Conservation (phyloP, 2,888 invertebrate genomes). For the Nemotelus nigrinus region DNA sequence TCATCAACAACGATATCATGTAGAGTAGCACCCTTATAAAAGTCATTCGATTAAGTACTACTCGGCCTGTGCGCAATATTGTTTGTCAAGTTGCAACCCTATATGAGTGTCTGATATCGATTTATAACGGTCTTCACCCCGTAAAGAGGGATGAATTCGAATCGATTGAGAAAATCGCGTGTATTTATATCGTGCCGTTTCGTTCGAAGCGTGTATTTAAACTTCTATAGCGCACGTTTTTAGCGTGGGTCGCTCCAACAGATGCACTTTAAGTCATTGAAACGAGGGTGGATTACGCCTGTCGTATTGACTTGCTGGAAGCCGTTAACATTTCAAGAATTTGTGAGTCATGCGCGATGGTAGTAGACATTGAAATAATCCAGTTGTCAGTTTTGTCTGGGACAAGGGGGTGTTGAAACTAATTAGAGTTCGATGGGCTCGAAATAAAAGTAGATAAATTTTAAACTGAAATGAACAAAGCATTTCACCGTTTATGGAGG, state of each 20-base stretch:
- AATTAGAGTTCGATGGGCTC: too few relatives aligned
- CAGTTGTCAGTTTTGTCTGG: background rate
- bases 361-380: background rate
- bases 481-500: too few relatives aligned
- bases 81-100: conserved; percentile 32
- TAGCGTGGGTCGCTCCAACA: conserved; percentile 19
- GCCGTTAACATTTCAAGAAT: background rate
- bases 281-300: conserved; percentile 30
- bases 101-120: conserved; percentile 29
- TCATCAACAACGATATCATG: conserved; percentile 10
- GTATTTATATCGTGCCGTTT: background rate
- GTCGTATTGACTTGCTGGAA: background rate
- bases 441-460: too few relatives aligned
- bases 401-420: too few relatives aligned
- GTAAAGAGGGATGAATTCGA: background rate
- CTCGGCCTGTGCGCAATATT: conserved; percentile 15
- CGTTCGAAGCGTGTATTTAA: background rate
- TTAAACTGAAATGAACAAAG: too few relatives aligned
- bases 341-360: background rate
- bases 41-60: background rate
- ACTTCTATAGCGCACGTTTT: conserved; percentile 16
- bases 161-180: conserved; percentile 28
- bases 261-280: conserved; percentile 1
- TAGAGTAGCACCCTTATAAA: conserved; percentile 34
- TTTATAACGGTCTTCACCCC: conserved; percentile 35